Percentiles rank a stretch among this genome's conserved stretches.
Evolutionary conservation across 2,888 invertebrate species (phyloP).

Genomic region (Pyrgus malvae): DNA sequence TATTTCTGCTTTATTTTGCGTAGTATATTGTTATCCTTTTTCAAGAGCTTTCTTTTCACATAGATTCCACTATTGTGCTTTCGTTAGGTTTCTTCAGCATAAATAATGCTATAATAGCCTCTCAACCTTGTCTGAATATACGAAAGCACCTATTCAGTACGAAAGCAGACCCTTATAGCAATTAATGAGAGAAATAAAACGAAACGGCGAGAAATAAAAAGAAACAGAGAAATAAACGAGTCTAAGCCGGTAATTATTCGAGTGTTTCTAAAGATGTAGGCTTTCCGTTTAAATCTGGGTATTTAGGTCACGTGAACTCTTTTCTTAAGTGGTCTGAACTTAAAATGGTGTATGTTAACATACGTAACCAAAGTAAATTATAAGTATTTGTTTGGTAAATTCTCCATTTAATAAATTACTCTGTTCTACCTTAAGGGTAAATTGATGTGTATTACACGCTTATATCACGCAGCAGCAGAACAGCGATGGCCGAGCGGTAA

Average conservation of each 20-base stretch:
- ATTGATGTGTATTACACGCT: too few species aligned
- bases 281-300: slow-evolving; percentile 18
- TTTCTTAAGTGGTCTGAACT: slow-evolving; percentile 9
- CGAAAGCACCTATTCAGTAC: slow-evolving; percentile 8
- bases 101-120: not conserved
- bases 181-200: slow-evolving; percentile 22
- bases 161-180: slow-evolving; percentile 10
- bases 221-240: slow-evolving; percentile 21
- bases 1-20: too few species aligned
- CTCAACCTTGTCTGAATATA: not conserved
- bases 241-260: slow-evolving; percentile 24
- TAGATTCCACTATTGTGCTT: too few species aligned
- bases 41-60: too few species aligned
- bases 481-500: too few species aligned
- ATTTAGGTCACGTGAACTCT: slow-evolving; percentile 15
- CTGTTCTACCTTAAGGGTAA: too few species aligned
- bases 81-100: too few species aligned
- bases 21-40: too few species aligned
- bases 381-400: too few species aligned
- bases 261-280: slow-evolving; percentile 24
- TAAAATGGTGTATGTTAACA: not conserved
- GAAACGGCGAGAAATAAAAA: slow-evolving; percentile 15
- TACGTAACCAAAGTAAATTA: too few species aligned
- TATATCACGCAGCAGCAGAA: too few species aligned
- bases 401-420: too few species aligned